A percentile compares a stretch with the other conserved stretches of the same genome.
Evolutionary conservation across 2,797 vertebrate species (phyloP).

Genomic region (Ispidina lecontei): DNA sequence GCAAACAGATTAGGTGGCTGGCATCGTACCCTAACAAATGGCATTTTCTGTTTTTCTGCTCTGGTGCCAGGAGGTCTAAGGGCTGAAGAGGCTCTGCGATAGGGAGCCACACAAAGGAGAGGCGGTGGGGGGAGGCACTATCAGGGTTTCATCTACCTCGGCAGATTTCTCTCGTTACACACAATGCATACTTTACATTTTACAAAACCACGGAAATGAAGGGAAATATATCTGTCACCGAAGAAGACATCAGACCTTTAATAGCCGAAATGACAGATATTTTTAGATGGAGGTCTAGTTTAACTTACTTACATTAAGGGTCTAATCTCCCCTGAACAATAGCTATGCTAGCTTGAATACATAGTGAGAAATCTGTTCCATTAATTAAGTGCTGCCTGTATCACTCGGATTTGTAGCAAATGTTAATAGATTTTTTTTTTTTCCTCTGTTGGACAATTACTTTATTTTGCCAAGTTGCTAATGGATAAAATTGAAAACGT

Average conservation of each 20-base stretch:
- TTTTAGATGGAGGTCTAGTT: slow-evolving; percentile 74
- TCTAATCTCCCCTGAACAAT: slow-evolving; percentile 74
- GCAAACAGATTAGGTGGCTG: slow-evolving; percentile 76
- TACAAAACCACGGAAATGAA: slow-evolving; percentile 76
- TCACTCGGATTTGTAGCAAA: slow-evolving; percentile 61
- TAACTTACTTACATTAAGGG: slow-evolving; percentile 68
- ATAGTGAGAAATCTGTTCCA: slow-evolving; percentile 61
- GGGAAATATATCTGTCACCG: slow-evolving; percentile 74
- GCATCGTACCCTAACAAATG: slow-evolving; percentile 75
- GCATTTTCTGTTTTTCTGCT: slow-evolving; percentile 52
- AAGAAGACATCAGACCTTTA: slow-evolving; percentile 69
- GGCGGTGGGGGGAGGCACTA: slow-evolving; percentile 61
- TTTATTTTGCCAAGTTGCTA: slow-evolving; percentile 68
- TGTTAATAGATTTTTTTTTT: slow-evolving; percentile 69
- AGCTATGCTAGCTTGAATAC: slow-evolving; percentile 68
- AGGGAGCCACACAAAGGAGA: slow-evolving; percentile 56
- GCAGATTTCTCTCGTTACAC: slow-evolving; percentile 62
- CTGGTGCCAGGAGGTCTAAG: slow-evolving; percentile 83
- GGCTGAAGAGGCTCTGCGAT: slow-evolving; percentile 56
- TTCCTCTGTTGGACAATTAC: slow-evolving; percentile 73
- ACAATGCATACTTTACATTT: slow-evolving; percentile 74
- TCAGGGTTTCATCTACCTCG: slow-evolving; percentile 73
- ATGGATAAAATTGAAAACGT: slow-evolving; percentile 65
- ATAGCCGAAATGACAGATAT: slow-evolving; percentile 73
- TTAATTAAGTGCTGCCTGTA: slow-evolving; percentile 75